phyloP scores from a whole-genome alignment of 2,888 invertebrate genomes.

The Philopedon plagiatum region DNA sequence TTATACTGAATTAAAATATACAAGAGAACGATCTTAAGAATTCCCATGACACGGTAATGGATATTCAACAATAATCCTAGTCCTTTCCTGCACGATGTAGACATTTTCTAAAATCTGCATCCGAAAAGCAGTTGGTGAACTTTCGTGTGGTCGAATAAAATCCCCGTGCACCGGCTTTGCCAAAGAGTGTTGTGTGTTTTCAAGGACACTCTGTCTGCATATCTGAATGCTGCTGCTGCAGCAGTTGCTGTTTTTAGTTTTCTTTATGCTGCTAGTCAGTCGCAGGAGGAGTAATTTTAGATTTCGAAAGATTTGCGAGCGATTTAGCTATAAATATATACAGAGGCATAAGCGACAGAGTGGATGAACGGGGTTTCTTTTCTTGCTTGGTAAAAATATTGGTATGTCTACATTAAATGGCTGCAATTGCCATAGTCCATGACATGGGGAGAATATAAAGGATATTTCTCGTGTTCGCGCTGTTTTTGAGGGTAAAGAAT shows the following conservation, averaged over 20 bases:
- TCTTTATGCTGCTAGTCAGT: constrained; percentile 41
- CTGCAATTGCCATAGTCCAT: too few relatives aligned
- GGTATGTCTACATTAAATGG: too few relatives aligned
- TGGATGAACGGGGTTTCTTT: too few relatives aligned
- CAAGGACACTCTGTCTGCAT: constrained; percentile 52
- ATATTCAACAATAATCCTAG: background rate
- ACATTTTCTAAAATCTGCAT: constrained; percentile 37
- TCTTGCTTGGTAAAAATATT: too few relatives aligned
- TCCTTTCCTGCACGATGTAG: constrained; percentile 32
- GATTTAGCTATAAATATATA: constrained; percentile 18
- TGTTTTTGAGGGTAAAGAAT: too few relatives aligned
- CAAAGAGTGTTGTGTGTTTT: constrained; percentile 51
- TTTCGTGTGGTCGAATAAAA: constrained; percentile 50
- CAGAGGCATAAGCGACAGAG: too few relatives aligned
- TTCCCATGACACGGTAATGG: background rate
- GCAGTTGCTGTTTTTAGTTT: constrained; percentile 43
- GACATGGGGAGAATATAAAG: too few relatives aligned
- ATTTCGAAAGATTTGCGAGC: constrained; percentile 43
- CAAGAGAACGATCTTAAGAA: too few relatives aligned
- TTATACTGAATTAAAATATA: too few relatives aligned
- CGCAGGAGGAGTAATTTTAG: constrained; percentile 45
- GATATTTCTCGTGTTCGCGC: too few relatives aligned
- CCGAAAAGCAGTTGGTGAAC: constrained; percentile 44
- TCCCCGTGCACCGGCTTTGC: constrained; percentile 49
- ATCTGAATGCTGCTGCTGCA: constrained; percentile 33